Conservation (phyloP, 2,113 vertebrate species). For the Lophius piscatorius region DNA sequence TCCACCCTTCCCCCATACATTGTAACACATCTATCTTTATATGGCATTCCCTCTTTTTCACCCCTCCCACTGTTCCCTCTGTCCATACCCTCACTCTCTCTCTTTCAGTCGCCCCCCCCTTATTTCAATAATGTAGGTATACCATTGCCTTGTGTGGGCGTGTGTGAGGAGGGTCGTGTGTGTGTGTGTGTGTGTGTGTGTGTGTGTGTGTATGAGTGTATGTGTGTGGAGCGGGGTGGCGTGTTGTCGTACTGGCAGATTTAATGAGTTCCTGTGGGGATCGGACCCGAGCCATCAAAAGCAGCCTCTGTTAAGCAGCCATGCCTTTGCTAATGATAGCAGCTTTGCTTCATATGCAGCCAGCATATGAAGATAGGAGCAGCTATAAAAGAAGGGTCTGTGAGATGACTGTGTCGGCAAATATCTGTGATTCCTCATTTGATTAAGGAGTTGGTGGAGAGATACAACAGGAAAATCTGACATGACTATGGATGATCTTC, state of each 20-base stretch:
- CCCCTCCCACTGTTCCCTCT: conserved; percentile 22
- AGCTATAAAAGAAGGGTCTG: conserved; percentile 17
- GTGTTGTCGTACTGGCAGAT: conserved; percentile 64
- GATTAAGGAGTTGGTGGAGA: not conserved
- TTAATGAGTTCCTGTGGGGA: conserved; percentile 81
- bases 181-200: too few relatives aligned
- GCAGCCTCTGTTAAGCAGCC: conserved; percentile 62
- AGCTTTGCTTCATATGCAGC: conserved; percentile 33
- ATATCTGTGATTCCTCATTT: conserved; percentile 18
- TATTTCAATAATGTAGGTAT: conserved; percentile 32
- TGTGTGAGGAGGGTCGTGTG: too few relatives aligned
- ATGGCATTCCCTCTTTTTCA: conserved; percentile 19
- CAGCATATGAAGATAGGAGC: not conserved
- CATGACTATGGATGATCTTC: conserved; percentile 40
- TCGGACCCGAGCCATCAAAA: conserved; percentile 67
- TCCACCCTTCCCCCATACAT: conserved; percentile 45
- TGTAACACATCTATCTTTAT: conserved; percentile 47
- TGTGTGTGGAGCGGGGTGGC: conserved; percentile 47
- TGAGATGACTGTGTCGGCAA: conserved; percentile 5
- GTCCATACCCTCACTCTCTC: conserved; percentile 19
- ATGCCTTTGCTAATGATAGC: conserved; percentile 58
- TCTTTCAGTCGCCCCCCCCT: conserved; percentile 31
- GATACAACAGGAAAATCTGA: conserved; percentile 9
- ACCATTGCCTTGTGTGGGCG: conserved; percentile 2
- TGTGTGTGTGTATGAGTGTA: too few relatives aligned